phyloP scores from a whole-genome alignment of 2,797 vertebrate species.

The Sebastes umbrosus region DNA sequence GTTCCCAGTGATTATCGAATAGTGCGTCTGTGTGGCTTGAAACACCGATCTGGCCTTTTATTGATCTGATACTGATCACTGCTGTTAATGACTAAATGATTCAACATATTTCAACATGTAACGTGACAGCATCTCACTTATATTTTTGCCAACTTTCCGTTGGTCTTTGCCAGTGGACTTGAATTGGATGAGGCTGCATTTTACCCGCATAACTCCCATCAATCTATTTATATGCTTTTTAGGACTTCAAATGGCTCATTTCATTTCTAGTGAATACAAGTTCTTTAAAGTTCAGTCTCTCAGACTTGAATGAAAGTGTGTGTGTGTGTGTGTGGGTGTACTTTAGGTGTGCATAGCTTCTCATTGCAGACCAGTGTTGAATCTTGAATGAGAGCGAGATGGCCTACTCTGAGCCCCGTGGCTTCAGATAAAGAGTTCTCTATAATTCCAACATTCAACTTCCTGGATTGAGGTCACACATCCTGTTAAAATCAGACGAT shows the following conservation, averaged over 20 bases:
- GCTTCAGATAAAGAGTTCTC: constrained; percentile 12
- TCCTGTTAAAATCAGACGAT: constrained; percentile 32
- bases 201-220: background rate
- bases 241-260: constrained; percentile 18
- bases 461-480: constrained; percentile 43
- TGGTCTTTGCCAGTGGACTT: background rate
- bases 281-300: constrained; percentile 3
- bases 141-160: background rate
- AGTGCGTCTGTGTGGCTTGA: background rate
- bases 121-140: background rate
- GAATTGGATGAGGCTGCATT: background rate
- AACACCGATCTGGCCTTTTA: background rate
- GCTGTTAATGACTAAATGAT: background rate
- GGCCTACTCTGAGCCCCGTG: background rate
- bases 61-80: constrained; percentile 8
- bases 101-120: background rate
- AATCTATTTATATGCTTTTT: constrained; percentile 1
- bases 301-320: background rate
- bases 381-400: constrained; percentile 1
- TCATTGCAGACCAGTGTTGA: background rate
- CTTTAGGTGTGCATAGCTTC: background rate
- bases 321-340: background rate
- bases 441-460: constrained; percentile 21
- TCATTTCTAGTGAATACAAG: background rate
- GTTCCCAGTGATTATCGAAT: no score